These are phyloP conservation scores for Pyralis farinalis DNA, from an alignment of 2,888 invertebrate species.

Conservation along the genomic window DNA sequence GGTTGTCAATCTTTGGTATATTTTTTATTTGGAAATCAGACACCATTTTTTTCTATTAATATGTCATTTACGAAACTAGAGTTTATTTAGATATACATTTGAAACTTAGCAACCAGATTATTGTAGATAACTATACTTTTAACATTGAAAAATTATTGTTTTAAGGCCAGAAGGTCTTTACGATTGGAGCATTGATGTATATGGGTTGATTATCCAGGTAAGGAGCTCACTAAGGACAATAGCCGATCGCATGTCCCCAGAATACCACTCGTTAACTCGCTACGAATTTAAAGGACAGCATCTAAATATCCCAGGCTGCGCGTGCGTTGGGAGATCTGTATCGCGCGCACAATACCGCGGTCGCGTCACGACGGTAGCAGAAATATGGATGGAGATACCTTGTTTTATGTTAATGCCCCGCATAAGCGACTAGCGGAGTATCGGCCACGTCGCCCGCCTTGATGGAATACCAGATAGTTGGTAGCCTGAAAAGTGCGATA, in stretches of 20 bases:
- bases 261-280: neutral
- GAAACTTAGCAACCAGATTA: too few relatives aligned
- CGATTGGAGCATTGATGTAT: constrained; percentile 3
- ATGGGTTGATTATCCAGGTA: neutral
- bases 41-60: too few relatives aligned
- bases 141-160: too few relatives aligned
- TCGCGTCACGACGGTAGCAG: constrained; percentile 73
- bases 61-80: too few relatives aligned
- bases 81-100: too few relatives aligned
- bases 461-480: constrained; percentile 1
- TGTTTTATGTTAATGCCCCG: constrained; percentile 77
- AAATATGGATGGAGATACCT: constrained; percentile 70
- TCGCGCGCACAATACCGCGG: constrained; percentile 74
- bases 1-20: too few relatives aligned
- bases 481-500: neutral
- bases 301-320: neutral
- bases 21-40: too few relatives aligned
- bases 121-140: too few relatives aligned
- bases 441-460: neutral
- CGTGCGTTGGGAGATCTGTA: constrained; percentile 70
- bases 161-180: too few relatives aligned
- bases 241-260: neutral
- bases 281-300: neutral
- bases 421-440: constrained; percentile 42
- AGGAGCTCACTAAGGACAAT: constrained; percentile 12